Percentiles rank a stretch among this genome's conserved stretches.
These are phyloP conservation scores for Phyllostomus hastatus DNA, from an alignment of 2,113 vertebrate genomes.

Conservation along the genomic window DNA sequence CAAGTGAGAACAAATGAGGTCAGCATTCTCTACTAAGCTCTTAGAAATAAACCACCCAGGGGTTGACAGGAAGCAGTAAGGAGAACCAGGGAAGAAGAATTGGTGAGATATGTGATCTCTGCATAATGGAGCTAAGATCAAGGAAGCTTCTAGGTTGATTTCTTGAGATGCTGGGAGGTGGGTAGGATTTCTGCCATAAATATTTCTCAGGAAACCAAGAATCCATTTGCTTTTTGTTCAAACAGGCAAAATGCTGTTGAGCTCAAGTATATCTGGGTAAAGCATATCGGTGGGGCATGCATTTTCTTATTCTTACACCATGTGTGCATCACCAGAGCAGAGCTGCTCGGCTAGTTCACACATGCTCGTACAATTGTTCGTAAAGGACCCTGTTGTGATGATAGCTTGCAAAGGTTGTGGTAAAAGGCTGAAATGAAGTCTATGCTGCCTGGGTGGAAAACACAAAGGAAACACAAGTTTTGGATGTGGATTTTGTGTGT, in stretches of 20 bases:
- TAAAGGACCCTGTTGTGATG: slow-evolving; percentile 49
- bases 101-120: background rate
- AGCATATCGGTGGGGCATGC: slow-evolving; percentile 23
- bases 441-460: background rate
- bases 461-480: slow-evolving; percentile 34
- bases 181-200: background rate
- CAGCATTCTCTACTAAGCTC: background rate
- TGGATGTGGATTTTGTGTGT: background rate
- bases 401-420: slow-evolving; percentile 45
- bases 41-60: background rate
- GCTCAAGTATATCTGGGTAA: background rate
- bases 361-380: slow-evolving; percentile 35
- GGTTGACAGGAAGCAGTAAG: background rate
- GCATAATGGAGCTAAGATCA: background rate
- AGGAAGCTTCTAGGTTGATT: background rate
- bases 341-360: slow-evolving; percentile 28
- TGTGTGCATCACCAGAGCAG: background rate
- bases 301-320: slow-evolving; percentile 1
- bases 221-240: slow-evolving; percentile 4
- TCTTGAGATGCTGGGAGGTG: background rate
- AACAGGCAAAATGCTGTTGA: slow-evolving; percentile 11
- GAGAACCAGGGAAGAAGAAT: background rate
- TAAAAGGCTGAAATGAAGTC: slow-evolving; percentile 53
- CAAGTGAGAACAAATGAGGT: background rate
- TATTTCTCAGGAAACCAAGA: background rate